Base-by-base conservation (phyloP, 2,113 vertebrate species). In the Dasyprocta punctata region DNA sequence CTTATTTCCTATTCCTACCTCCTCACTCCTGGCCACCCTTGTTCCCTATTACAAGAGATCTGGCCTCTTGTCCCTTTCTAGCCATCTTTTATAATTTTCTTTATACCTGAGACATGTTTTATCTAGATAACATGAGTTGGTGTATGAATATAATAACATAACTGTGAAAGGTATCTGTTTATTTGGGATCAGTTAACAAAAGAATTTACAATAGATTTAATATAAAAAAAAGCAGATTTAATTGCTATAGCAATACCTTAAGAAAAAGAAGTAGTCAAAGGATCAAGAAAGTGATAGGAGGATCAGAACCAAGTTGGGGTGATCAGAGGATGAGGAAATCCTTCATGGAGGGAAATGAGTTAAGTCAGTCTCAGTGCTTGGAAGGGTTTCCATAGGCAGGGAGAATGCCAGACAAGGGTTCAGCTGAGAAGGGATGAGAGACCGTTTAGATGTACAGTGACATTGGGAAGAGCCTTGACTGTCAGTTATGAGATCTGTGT, bases 131-230 rank as follows among this genome's bases (percentile, higher is more conserved):
- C 56, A 77, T 89, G 63, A 63, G 36, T 12, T 11, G 86, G 16
- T 33, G 4, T 91, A 26, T 24, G 58, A 58, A 78, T 85, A 28
- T 90, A 71, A 88, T 86, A 90, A 28, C 16, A 41, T 56, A 33
- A 26, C 73, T 77, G 26, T 77, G 44, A 11, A 47, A 75, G 44
- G 63, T 63, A 30, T 67, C 97, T 93, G 89, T 47, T 80, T 95
- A 94, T 3, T 54, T 9, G 41, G 11, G 61, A 86, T 8, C 47
- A 90, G 81, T 60, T 71, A 93, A 85, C n/a, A 82, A 93, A 93
- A 90, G 93, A 90, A 86, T 12, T 69, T 84, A 95, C 73, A 90
- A 75, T 80, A 69, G 78, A 4, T 38, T 78, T 75, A 91, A 49
- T 91, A 81, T 14, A 17, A 63, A 60, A 85, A 90, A 85, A 90